phyloP scores from a whole-genome alignment of 1,140 invertebrate genomes.

The Charaxes varanes region DNA sequence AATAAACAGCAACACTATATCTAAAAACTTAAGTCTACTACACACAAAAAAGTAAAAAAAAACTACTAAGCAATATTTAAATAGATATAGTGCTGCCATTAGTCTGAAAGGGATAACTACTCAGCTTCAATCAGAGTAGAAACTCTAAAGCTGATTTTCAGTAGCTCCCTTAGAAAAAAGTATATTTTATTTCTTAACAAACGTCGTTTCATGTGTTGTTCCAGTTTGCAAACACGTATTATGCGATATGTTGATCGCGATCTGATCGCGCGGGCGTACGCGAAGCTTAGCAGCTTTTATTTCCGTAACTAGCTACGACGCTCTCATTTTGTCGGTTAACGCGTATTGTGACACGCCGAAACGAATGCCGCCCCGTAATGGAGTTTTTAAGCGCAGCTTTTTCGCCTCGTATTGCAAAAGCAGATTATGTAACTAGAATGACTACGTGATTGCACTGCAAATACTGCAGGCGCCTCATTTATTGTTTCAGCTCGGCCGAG shows the following conservation, averaged over 20 bases:
- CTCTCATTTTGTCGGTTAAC: slow-evolving; percentile 64
- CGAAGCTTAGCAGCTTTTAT: slow-evolving; percentile 53
- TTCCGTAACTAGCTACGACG: slow-evolving; percentile 64
- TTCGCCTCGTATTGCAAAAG: slow-evolving; percentile 48
- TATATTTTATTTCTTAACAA: too few relatives aligned
- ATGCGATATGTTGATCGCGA: background rate
- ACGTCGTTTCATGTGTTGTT: too few relatives aligned
- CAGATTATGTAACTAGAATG: slow-evolving; percentile 58
- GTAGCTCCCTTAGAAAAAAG: too few relatives aligned
- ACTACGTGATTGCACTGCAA: slow-evolving; percentile 48
- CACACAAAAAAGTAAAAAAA: too few relatives aligned
- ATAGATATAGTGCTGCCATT: too few relatives aligned
- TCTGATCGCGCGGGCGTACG: slow-evolving; percentile 3
- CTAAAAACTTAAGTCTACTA: too few relatives aligned
- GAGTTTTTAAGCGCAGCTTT: slow-evolving; percentile 64
- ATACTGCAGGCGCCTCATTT: slow-evolving; percentile 42
- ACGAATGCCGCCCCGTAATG: slow-evolving; percentile 61
- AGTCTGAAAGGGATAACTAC: too few relatives aligned
- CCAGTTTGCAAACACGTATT: background rate
- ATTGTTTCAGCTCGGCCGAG: slow-evolving; percentile 35
- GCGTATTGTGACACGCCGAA: slow-evolving; percentile 62
- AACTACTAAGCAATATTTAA: too few relatives aligned
- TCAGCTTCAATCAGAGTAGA: too few relatives aligned
- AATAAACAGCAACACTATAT: too few relatives aligned
- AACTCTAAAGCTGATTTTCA: too few relatives aligned